Base-by-base conservation (phyloP, 2,797 vertebrate genomes). In the Halcyon chelicuti region DNA sequence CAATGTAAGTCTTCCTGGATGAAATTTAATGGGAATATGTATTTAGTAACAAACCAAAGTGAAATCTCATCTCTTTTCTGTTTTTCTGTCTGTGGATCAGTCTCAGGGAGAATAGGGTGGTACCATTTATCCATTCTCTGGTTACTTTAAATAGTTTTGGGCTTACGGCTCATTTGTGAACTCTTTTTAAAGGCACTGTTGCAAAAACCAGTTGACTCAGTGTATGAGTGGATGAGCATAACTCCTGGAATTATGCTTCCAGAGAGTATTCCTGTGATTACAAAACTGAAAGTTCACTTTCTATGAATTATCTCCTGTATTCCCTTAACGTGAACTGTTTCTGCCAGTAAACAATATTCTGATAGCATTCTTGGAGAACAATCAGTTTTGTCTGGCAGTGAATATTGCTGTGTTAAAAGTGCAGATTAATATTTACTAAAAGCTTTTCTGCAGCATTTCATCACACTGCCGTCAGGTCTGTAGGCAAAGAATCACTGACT, bases 291-390 rank as follows among this genome's bases (percentile, higher is more conserved):
- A 39, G 54, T 92, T 93, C 78, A 22, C 61, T 83, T 86, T 90
- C 87, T 79, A 2, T 90, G 76, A 78, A 74, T 94, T 91, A 79
- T 91, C 22, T 84, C 11, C 8, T 19, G n/a, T 49, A 73, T 96
- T 90, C 25, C 51, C 63, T 93, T 75, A 86, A 55, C 3, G 21
- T 23, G n/a, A 95, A 66, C 26, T 61, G 14, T 46, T 92, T 77
- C 72, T 88, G 65, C 62, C 78, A 81, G 73, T 63, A 88, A 90
- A 94, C 44, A 70, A 63, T 68, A 70, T 23, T 73, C 15, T 78
- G 90, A 73, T 12, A 54, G 26, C 9, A 12, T 96, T 96, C 82
- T 86, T 93, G 67, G 70, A 94, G 96, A 93, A 60, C 35, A 90
- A 84, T 70, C 47, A 40, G 29, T 91, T 86, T 86, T 81, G 23